A percentile compares a stretch with the other conserved stretches of the same genome.
phyloP scores from a whole-genome alignment of 2,888 invertebrate species.

The Xylocampa areola region DNA sequence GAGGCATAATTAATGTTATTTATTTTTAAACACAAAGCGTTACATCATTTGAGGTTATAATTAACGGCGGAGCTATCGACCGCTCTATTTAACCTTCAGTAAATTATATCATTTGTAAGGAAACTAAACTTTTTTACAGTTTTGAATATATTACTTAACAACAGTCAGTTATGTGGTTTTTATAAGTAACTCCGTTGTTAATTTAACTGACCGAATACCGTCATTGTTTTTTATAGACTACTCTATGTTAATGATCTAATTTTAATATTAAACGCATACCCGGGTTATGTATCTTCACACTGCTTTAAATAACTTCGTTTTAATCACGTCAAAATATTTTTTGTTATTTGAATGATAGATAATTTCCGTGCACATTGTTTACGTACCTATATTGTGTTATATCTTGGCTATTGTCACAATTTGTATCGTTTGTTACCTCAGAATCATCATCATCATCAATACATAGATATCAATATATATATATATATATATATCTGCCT shows the following conservation, averaged over 20 bases:
- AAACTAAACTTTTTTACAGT: conserved; percentile 40
- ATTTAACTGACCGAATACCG: conserved; percentile 46
- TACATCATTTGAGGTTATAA: background rate
- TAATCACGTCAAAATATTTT: background rate
- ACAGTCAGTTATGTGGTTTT: conserved; percentile 35
- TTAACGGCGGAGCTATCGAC: conserved; percentile 17
- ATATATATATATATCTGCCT: too few relatives aligned
- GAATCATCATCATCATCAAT: too few relatives aligned
- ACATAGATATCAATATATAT: too few relatives aligned
- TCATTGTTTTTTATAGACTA: conserved; percentile 29
- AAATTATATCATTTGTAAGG: conserved; percentile 35
- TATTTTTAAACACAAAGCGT: background rate
- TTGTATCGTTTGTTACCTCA: too few relatives aligned
- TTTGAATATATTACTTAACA: conserved; percentile 37
- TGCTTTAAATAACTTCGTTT: conserved; percentile 17
- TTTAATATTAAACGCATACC: conserved; percentile 29
- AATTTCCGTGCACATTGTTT: conserved; percentile 1
- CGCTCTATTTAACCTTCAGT: conserved; percentile 29
- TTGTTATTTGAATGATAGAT: conserved; percentile 15
- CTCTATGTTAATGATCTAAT: conserved; percentile 33
- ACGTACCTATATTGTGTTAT: background rate
- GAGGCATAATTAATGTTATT: background rate
- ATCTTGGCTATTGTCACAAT: too few relatives aligned
- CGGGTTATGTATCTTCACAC: conserved; percentile 32
- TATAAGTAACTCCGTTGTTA: conserved; percentile 33